phyloP scores from a whole-genome alignment of 2,888 invertebrate species.

The Chrysina gloriosa region DNA sequence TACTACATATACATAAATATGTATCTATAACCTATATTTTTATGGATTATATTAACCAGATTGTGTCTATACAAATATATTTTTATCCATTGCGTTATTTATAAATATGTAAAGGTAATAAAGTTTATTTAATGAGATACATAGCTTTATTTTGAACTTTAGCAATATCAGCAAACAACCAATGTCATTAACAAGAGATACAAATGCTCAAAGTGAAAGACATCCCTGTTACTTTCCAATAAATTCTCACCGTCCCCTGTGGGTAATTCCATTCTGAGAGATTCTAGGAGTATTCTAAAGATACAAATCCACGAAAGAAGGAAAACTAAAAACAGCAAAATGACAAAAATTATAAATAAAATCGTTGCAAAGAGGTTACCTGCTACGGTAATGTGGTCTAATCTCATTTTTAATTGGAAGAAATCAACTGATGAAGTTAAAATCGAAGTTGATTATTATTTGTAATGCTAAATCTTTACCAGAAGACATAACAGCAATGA shows the following conservation, averaged over 20 bases:
- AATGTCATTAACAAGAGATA: not conserved
- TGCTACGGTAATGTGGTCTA: not conserved
- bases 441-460: too few species aligned
- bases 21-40: too few species aligned
- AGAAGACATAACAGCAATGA: too few species aligned
- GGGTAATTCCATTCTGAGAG: not conserved
- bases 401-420: not conserved
- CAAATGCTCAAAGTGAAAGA: not conserved
- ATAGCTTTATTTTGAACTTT: not conserved
- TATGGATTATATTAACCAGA: too few species aligned
- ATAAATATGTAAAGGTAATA: not conserved
- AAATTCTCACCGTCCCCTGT: not conserved
- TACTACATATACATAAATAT: too few species aligned
- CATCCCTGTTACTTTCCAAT: not conserved
- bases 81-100: not conserved
- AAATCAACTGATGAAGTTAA: not conserved
- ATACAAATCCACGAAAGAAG: not conserved
- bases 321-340: conserved; percentile 4
- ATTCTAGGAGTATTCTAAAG: not conserved
- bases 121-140: not conserved
- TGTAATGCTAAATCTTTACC: too few species aligned
- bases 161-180: not conserved
- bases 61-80: too few species aligned
- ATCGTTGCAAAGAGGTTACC: not conserved
- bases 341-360: not conserved